Percentiles rank a stretch among this genome's conserved stretches.
Conservation (phyloP, 1,140 invertebrate species). For the Heliothis virescens region DNA sequence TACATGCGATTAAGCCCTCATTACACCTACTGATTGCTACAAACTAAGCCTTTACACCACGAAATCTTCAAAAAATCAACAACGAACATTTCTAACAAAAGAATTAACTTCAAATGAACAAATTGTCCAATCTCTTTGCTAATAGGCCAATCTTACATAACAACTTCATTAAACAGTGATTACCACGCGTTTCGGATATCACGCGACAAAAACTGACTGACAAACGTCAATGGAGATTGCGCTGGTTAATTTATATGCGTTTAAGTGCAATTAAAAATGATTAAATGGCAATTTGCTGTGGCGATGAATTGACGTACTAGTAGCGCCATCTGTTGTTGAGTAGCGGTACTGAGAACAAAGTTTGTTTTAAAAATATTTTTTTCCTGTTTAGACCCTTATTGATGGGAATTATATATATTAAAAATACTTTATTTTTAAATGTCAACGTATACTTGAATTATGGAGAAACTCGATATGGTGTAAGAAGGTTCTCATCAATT, state of each 20-base stretch:
- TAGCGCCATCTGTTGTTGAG: conserved; percentile 71
- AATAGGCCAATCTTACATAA: conserved; percentile 45
- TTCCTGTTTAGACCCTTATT: not conserved
- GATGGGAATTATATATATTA: not conserved
- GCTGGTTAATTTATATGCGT: conserved; percentile 61
- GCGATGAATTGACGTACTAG: conserved; percentile 4
- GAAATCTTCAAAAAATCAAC: not conserved
- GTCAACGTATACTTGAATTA: no score
- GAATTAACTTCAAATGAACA: conserved; percentile 16
- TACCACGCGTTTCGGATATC: conserved; percentile 31
- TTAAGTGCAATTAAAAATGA: conserved; percentile 66
- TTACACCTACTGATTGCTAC: no score
- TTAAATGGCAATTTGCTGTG: conserved; percentile 48
- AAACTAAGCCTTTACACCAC: not conserved
- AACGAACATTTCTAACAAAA: not conserved
- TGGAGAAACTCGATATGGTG: no score
- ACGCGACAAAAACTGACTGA: conserved; percentile 37
- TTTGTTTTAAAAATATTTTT: not conserved
- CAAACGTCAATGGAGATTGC: conserved; percentile 6
- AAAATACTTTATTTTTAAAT: no score
- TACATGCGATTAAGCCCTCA: no score
- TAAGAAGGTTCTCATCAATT: no score
- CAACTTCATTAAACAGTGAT: conserved; percentile 7
- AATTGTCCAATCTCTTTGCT: conserved; percentile 24
- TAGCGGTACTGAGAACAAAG: conserved; percentile 54